Evolutionary conservation across 1,140 invertebrate genomes (phyloP).

Genomic region (Phymastichus coffea): DNA sequence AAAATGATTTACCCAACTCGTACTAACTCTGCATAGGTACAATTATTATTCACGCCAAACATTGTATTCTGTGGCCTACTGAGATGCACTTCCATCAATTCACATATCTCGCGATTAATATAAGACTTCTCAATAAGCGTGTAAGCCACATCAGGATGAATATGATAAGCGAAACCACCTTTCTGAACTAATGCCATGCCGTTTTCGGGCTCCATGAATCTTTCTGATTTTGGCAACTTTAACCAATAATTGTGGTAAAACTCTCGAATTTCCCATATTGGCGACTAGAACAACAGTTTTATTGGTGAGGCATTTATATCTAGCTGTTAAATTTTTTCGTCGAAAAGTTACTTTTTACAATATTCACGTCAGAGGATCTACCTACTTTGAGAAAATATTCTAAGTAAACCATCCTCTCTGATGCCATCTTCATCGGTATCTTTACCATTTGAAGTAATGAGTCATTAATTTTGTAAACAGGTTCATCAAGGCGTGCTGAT

Average conservation of each 20-base stretch:
- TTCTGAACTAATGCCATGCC: constrained; percentile 21
- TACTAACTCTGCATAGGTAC: constrained; percentile 29
- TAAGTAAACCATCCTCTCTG: constrained; percentile 40
- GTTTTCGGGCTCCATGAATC: constrained; percentile 17
- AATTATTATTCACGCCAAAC: constrained; percentile 22
- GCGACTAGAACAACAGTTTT: too few species aligned
- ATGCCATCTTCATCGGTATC: constrained; percentile 36
- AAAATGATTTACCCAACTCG: constrained; percentile 28
- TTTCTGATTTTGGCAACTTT: constrained; percentile 21
- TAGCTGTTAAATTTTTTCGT: too few species aligned
- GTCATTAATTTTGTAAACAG: constrained; percentile 47
- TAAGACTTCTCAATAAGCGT: constrained; percentile 29
- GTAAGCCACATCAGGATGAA: constrained; percentile 28
- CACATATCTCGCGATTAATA: constrained; percentile 30
- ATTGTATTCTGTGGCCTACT: constrained; percentile 9
- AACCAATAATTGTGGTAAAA: constrained; percentile 16
- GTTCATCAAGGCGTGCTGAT: constrained; percentile 43
- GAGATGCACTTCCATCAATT: constrained; percentile 32
- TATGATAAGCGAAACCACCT: constrained; percentile 33
- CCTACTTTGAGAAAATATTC: constrained; percentile 42
- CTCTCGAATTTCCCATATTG: constrained; percentile 14
- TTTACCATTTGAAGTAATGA: constrained; percentile 39
- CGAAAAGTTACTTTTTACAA: too few species aligned
- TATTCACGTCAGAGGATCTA: background rate
- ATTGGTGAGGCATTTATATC: too few species aligned